Evolutionary conservation across 2,113 vertebrate genomes (phyloP).

Genomic region (Panthera uncia): DNA sequence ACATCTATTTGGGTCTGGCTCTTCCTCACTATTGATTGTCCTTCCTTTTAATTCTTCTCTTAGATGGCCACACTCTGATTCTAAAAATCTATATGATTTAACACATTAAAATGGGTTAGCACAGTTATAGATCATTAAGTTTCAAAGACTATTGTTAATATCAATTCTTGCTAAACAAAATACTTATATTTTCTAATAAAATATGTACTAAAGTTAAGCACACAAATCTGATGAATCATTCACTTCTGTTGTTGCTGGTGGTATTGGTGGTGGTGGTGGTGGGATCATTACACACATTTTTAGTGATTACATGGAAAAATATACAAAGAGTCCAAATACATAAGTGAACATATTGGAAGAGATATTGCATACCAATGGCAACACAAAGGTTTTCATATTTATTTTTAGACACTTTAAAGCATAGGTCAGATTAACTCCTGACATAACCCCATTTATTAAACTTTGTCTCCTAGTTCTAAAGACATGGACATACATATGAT

Average conservation of each 20-base stretch:
- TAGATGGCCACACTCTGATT: not conserved
- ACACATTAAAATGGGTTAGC: not conserved
- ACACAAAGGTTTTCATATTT: conserved; percentile 12
- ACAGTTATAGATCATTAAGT: not conserved
- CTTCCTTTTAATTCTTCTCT: not conserved
- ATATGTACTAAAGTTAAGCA: not conserved
- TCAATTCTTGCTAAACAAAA: not conserved
- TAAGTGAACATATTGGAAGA: not conserved
- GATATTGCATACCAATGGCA: not conserved
- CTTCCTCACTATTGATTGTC: not conserved
- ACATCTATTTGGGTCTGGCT: not conserved
- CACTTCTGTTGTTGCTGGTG: not conserved
- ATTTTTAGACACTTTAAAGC: conserved; percentile 48
- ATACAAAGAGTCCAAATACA: conserved; percentile 20
- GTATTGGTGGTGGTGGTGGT: not conserved
- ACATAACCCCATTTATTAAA: not conserved
- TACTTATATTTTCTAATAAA: conserved; percentile 49
- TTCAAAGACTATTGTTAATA: not conserved
- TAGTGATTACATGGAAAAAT: not conserved
- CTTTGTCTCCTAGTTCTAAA: conserved; percentile 52
- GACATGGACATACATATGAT: conserved; percentile 38
- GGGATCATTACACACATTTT: not conserved
- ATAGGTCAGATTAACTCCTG: conserved; percentile 21
- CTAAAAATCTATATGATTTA: not conserved
- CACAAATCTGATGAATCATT: conserved; percentile 22